Evolutionary conservation across 2,888 invertebrate genomes (phyloP), one percentile per base, ranked within the genome.

Genomic region (Phaedon cochleariae): DNA sequence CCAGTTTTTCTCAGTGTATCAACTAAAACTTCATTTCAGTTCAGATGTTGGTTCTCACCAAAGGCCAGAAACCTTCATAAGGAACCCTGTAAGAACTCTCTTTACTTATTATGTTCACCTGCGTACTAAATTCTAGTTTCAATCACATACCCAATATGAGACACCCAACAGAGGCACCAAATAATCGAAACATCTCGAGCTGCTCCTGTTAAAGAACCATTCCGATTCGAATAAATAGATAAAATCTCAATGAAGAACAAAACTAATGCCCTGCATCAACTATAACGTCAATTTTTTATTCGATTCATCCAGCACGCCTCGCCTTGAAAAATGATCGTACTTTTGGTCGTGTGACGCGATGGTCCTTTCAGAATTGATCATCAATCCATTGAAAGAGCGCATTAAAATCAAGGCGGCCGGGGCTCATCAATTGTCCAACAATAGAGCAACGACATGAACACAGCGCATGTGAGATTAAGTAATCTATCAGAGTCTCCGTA

Each of bases 391-490:
- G 77, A 78, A 76, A 77, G 77, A 76, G 69, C 74, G 71, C 76
- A 77, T 78, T 77, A 78, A 77, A 78, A 76, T 76, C 76, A 74
- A 76, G 77, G 75, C 76, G 76, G 74, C 72, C 73, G 71, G 58
- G 69, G 74, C 78, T 77, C 77, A 77, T 78, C 78, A 78, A 78
- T 78, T 78, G 77, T 77, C 76, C 73, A 76, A 77, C 77, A 77
- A 77, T 78, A 74, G 77, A 68, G 73, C 77, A 75, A 75, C 75
- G 77, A 77, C 77, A 74, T 67, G 70, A 70, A 74, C 74, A 73
- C 66, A 74, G 75, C 74, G 75, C 78, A 76, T 75, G 76, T 74
- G 73, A 77, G 70, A 73, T 72, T 72, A 66, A 72, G 70, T 64
- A 72, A 72, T 72, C 69, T 67, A 64, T 71, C 68, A 71, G 67